Percentiles rank a stretch among this genome's conserved stretches.
Conservation (phyloP, 2,797 vertebrate genomes). For the Alca torda region DNA sequence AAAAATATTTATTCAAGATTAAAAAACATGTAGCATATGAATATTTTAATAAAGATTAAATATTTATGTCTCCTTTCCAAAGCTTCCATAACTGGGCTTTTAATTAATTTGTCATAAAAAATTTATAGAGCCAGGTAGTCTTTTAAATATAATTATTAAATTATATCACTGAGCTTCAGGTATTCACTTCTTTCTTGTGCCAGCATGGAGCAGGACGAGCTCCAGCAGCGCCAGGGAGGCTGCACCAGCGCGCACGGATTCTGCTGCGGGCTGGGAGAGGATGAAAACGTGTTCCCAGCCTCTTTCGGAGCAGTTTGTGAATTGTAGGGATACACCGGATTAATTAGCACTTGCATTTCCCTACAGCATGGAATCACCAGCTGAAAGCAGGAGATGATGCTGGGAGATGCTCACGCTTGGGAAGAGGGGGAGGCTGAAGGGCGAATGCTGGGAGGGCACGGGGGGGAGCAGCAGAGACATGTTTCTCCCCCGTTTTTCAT, state of each 20-base stretch:
- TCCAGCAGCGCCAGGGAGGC: background rate
- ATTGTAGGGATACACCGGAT: fast-evolving
- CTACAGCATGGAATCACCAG: fast-evolving
- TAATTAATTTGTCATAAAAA: slow-evolving; percentile 64
- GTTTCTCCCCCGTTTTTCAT: fast-evolving
- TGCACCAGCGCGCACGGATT: background rate
- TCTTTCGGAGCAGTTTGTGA: background rate
- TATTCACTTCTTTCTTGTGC: background rate
- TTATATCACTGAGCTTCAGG: background rate
- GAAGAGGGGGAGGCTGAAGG: background rate
- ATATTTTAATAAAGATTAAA: slow-evolving; percentile 63
- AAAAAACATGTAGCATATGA: slow-evolving; percentile 52
- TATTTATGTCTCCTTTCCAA: slow-evolving; percentile 41
- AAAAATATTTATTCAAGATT: slow-evolving; percentile 59
- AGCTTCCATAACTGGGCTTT: slow-evolving; percentile 28
- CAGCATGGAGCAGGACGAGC: background rate
- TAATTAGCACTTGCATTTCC: background rate
- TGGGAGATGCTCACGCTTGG: fast-evolving
- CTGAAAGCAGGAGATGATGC: background rate
- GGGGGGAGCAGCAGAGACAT: background rate
- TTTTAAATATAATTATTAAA: slow-evolving; percentile 5
- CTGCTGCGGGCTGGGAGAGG: background rate
- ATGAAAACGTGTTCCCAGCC: fast-evolving
- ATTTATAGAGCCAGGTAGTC: slow-evolving; percentile 43
- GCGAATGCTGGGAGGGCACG: fast-evolving